A percentile compares a stretch with the other conserved stretches of the same genome.
Conservation (phyloP, 2,797 vertebrate species). For the Liasis olivaceus region DNA sequence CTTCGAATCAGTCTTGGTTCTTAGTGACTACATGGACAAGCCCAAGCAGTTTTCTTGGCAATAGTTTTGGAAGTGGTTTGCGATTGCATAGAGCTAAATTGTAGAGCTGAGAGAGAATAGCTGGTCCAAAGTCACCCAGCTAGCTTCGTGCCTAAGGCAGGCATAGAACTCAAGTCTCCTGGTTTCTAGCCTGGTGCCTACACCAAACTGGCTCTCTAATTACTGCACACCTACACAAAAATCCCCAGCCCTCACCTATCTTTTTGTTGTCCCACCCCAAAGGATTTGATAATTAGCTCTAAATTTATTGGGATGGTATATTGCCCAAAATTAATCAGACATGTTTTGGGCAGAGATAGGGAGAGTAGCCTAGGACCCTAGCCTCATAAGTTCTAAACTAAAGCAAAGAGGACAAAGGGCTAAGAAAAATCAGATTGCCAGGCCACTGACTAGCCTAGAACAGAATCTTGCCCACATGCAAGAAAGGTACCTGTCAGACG, state of each 20-base stretch:
- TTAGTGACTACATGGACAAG: neutral
- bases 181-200: neutral
- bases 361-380: neutral
- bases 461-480: rapidly evolving
- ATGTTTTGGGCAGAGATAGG: neutral
- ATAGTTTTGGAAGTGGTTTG: neutral
- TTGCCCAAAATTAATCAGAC: neutral
- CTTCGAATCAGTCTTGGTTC: neutral
- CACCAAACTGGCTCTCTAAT: neutral
- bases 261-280: neutral
- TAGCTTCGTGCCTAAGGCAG: neutral
- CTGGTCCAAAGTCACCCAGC: neutral
- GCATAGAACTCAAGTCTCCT: neutral
- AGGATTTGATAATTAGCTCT: neutral
- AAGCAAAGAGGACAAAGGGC: neutral
- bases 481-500: conserved; percentile 79
- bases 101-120: neutral
- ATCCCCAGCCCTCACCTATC: neutral
- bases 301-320: neutral
- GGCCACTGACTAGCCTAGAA: neutral
- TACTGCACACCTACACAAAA: too few species aligned
- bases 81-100: neutral
- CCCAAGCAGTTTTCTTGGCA: neutral
- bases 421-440: neutral
- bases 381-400: neutral